Conservation (phyloP, 1,140 invertebrate genomes). For the Phymastichus coffea region DNA sequence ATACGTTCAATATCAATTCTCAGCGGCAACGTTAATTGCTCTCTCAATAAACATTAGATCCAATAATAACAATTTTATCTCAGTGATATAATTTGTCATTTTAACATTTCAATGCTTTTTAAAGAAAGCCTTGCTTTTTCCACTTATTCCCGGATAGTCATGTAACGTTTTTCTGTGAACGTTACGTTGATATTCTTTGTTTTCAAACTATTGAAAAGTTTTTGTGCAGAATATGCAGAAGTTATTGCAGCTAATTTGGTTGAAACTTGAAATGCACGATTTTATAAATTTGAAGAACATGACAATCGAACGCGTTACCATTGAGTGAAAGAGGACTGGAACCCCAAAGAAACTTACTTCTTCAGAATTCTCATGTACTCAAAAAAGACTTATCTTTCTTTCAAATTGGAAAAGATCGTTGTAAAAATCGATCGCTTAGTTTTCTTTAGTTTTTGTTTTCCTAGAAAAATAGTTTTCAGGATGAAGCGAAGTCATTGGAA, state of each 20-base stretch:
- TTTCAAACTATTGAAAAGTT: neutral
- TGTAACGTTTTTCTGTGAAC: neutral
- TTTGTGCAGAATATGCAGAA: too few species aligned
- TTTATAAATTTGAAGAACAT: constrained; percentile 20
- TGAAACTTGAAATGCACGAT: too few species aligned
- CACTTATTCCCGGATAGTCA: too few species aligned
- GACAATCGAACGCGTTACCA: constrained; percentile 12
- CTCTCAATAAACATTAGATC: constrained; percentile 31
- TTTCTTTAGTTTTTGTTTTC: neutral
- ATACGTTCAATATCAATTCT: constrained; percentile 42
- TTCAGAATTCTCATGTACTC: neutral
- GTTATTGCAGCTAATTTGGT: too few species aligned
- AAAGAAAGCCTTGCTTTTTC: too few species aligned
- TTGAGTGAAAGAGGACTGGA: constrained; percentile 1
- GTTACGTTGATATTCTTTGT: neutral
- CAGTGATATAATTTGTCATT: too few species aligned
- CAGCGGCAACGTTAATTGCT: constrained; percentile 41
- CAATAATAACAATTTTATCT: constrained; percentile 28
- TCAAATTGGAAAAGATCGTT: constrained; percentile 8
- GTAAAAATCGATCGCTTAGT: constrained; percentile 11
- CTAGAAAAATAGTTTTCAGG: constrained; percentile 21
- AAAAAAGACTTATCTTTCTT: neutral
- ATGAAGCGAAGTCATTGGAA: neutral
- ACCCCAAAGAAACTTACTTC: neutral
- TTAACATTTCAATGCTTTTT: neutral